Conservation (phyloP, 2,797 vertebrate genomes). For the Sandelia bainsii region DNA sequence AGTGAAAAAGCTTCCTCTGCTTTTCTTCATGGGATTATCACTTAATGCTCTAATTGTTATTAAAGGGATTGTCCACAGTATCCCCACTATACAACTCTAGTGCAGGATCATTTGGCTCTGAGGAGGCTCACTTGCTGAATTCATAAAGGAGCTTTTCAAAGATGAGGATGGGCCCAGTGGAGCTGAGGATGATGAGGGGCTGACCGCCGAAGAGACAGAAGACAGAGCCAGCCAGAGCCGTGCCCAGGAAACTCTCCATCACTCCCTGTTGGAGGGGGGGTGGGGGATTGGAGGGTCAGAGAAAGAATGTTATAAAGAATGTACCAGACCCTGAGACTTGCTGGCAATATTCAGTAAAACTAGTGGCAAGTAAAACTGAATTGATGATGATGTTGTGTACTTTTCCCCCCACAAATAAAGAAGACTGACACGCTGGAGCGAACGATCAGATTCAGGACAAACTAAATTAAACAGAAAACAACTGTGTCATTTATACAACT, state of each 20-base stretch:
- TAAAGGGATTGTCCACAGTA: not conserved
- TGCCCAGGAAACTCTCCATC: constrained; percentile 98
- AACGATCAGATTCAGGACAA: constrained; percentile 9
- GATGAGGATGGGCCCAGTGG: constrained; percentile 98
- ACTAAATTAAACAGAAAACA: constrained; percentile 28
- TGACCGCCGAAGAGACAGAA: constrained; percentile 96
- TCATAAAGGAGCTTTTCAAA: constrained; percentile 98
- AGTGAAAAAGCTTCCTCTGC: not conserved
- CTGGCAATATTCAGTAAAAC: not conserved
- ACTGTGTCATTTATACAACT: not conserved
- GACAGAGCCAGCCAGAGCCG: constrained; percentile 91
- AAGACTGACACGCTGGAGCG: constrained; percentile 1
- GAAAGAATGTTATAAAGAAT: not conserved
- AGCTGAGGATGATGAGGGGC: constrained; percentile 99
- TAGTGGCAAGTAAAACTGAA: constrained; percentile 1
- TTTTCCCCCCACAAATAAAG: constrained; percentile 9
- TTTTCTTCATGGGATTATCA: not conserved
- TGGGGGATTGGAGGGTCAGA: not conserved
- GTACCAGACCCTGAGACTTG: no score
- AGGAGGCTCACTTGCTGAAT: constrained; percentile 94
- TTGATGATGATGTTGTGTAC: not conserved
- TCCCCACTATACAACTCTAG: not conserved
- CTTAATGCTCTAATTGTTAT: constrained; percentile 20
- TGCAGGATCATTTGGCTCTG: not conserved
- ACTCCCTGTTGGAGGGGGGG: constrained; percentile 86